Base-by-base conservation (phyloP, 2,888 invertebrate genomes). In the Cephus pygmeus region DNA sequence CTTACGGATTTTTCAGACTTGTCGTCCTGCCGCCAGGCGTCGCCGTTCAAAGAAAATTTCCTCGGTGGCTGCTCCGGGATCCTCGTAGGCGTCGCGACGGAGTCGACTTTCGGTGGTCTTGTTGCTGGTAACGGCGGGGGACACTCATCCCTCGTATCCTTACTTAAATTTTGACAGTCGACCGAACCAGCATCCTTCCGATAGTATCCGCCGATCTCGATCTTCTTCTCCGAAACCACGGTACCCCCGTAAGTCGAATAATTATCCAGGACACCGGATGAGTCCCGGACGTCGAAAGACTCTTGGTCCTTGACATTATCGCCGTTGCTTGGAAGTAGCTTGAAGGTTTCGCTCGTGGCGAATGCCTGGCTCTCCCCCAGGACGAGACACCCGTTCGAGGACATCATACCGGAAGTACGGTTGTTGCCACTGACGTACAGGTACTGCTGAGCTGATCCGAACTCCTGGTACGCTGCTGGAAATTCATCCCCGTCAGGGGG, bases 401-500 rank as follows among this genome's bases (percentile, higher is more conserved):
- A 34, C 71, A 31, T 71, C 71, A 34, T 33, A 31, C 79, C 79
- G 85, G 87, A n/a, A 88, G 88, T 92, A 91, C 92, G 69, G 75
- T 73, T 78, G 73, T 40, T 76, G 78, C 69, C 76, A 75, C 69
- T 40, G 75, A 81, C 81, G 79, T 82, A 79, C 76, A 76, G 75
- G 78, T 76, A 69, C 76, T 83, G 92, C 81, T 92, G 90, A 86
- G 92, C 92, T 34, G 80, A 82, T 75, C 81, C 87, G 81, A 89
- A 91, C 89, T 96, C 95, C 85, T 94, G 93, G 85, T 94, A 94
- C 85, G 95, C 95, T 74, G 93, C 92, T 77, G 96, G 96, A 90
- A 96, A 96, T 91, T 96, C 96, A 91, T 96, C 96, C 86, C 96
- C 96, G 91, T 96, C 96, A 73, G 96, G 96, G 83, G 96, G 96